Conservation (phyloP, 2,888 invertebrate species). For the Philereme vetulata region DNA sequence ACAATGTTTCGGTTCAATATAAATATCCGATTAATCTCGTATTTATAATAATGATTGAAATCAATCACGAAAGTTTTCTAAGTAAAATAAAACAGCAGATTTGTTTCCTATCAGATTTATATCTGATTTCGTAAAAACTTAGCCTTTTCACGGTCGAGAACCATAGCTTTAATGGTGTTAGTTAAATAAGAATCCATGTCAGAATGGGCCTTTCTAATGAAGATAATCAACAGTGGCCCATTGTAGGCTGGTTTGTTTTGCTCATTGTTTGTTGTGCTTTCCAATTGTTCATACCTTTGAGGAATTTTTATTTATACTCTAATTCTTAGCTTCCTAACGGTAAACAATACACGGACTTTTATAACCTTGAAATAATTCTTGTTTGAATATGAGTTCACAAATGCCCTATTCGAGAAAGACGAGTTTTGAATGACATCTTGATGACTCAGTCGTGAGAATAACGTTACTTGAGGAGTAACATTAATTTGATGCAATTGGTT, state of each 20-base stretch:
- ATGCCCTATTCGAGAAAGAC: neutral
- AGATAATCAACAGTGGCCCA: constrained; percentile 49
- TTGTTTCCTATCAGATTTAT: constrained; percentile 24
- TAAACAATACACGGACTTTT: too few relatives aligned
- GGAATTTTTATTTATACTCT: constrained; percentile 8
- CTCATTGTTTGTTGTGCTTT: constrained; percentile 41
- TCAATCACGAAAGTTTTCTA: too few relatives aligned
- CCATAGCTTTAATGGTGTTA: constrained; percentile 67
- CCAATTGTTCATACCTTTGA: constrained; percentile 11
- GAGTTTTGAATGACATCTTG: constrained; percentile 5
- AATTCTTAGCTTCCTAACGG: neutral
- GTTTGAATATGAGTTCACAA: too few relatives aligned
- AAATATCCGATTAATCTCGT: too few relatives aligned
- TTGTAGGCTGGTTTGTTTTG: constrained; percentile 47
- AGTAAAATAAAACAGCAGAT: too few relatives aligned
- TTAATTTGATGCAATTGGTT: constrained; percentile 40
- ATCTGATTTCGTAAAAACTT: constrained; percentile 37
- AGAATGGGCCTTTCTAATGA: constrained; percentile 66
- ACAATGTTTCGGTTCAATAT: too few relatives aligned
- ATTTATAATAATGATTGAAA: too few relatives aligned
- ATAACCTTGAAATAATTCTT: too few relatives aligned
- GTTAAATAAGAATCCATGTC: constrained; percentile 66
- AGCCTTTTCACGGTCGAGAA: constrained; percentile 64
- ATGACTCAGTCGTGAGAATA: constrained; percentile 27
- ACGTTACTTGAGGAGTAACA: constrained; percentile 28